Evolutionary conservation across 2,888 invertebrate genomes (phyloP).

Genomic region (Tridacna gigas): DNA sequence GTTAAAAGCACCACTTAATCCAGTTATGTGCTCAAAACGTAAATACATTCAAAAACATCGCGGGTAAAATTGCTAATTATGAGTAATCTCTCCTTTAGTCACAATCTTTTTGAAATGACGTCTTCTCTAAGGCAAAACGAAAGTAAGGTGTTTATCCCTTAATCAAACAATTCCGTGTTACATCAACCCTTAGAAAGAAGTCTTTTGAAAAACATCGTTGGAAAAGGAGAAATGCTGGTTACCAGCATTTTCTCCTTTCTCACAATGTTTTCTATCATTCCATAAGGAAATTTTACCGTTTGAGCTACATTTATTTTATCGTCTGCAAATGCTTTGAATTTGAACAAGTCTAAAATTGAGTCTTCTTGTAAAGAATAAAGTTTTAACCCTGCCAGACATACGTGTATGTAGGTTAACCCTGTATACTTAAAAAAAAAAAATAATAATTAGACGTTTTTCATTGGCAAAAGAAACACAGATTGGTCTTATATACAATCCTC

Average conservation of each 20-base stretch:
- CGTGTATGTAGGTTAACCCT: background rate
- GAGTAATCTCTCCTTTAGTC: constrained; percentile 5
- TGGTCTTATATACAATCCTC: too few species aligned
- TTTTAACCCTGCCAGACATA: background rate
- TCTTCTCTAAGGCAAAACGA: too few species aligned
- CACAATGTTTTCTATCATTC: background rate
- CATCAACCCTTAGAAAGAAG: background rate
- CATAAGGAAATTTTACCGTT: too few species aligned
- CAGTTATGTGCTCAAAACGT: too few species aligned
- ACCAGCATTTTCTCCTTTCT: constrained; percentile 3
- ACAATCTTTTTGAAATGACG: background rate
- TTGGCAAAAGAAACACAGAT: too few species aligned
- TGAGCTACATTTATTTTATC: background rate
- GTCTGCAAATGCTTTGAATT: background rate
- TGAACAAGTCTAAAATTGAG: background rate
- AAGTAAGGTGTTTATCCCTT: too few species aligned
- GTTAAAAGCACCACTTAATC: too few species aligned
- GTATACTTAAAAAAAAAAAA: background rate
- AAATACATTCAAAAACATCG: background rate
- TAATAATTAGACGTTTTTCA: too few species aligned
- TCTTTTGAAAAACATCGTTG: background rate
- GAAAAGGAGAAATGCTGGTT: constrained; percentile 1
- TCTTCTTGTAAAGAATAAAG: background rate
- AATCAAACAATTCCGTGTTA: background rate
- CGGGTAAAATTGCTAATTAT: background rate